These are phyloP conservation scores for Osmerus mordax DNA, from an alignment of 2,113 vertebrate genomes.

Conservation along the genomic window DNA sequence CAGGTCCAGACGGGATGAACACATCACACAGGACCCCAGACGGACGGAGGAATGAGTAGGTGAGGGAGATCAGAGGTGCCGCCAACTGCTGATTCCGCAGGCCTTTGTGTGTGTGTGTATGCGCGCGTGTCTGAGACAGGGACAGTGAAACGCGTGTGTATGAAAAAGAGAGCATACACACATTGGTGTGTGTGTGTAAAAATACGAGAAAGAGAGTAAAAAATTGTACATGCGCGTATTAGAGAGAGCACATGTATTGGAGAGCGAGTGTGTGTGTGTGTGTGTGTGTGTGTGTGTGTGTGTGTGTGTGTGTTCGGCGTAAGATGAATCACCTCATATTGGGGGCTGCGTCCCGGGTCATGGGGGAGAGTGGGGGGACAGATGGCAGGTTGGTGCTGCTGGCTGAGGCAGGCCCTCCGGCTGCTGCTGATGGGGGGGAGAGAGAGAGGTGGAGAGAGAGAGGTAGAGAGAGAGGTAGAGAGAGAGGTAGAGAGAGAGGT, in stretches of 20 bases:
- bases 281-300: too few species aligned
- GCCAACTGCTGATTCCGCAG: not conserved
- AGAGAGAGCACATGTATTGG: too few species aligned
- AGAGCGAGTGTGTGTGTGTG: slow-evolving; percentile 20
- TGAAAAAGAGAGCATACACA: not conserved
- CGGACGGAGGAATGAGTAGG: slow-evolving; percentile 6
- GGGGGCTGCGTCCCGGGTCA: slow-evolving; percentile 85
- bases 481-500: not conserved
- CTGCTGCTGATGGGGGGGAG: slow-evolving; percentile 64
- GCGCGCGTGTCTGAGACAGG: slow-evolving; percentile 16
- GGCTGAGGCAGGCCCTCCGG: slow-evolving; percentile 74
- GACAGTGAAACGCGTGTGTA: not conserved
- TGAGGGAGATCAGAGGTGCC: slow-evolving; percentile 29
- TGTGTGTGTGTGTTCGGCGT: too few species aligned
- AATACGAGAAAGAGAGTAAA: too few species aligned
- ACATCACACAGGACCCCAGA: not conserved
- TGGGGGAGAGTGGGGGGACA: slow-evolving; percentile 88
- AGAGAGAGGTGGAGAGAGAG: slow-evolving; percentile 2
- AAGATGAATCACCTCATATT: slow-evolving; percentile 91
- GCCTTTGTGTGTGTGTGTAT: not conserved
- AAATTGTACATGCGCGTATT: too few species aligned
- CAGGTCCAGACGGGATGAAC: too few species aligned
- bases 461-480: not conserved
- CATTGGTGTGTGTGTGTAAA: not conserved
- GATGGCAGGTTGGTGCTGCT: slow-evolving; percentile 85